Evolutionary conservation across 2,888 invertebrate species (phyloP).

Genomic region (Lissocephala sabroskyi): DNA sequence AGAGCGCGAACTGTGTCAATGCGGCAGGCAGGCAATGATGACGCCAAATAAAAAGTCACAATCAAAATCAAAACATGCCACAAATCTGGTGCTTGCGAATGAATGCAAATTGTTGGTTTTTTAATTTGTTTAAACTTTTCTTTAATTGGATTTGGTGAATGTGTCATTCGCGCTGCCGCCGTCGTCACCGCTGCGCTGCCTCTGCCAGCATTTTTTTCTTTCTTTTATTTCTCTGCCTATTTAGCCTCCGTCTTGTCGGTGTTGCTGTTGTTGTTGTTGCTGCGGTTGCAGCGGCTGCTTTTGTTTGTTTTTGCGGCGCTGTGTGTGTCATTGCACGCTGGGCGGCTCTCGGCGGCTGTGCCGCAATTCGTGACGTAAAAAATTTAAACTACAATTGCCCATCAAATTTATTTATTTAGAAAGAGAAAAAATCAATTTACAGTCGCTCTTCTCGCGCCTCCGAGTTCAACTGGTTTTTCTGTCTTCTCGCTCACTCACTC

Average conservation of each 20-base stretch:
- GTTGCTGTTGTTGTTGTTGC: slow-evolving; percentile 2
- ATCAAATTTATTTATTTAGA: slow-evolving; percentile 1
- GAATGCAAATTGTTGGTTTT: slow-evolving; percentile 11
- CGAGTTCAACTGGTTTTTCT: too few relatives aligned
- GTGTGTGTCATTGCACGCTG: slow-evolving; percentile 17
- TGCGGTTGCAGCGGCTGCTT: slow-evolving; percentile 23
- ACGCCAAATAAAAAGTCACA: slow-evolving; percentile 46
- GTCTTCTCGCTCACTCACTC: too few relatives aligned
- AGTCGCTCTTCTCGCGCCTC: neutral
- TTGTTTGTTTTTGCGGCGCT: slow-evolving; percentile 14
- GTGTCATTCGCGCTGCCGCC: slow-evolving; percentile 14
- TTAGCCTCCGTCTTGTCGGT: neutral
- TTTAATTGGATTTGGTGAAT: slow-evolving; percentile 48
- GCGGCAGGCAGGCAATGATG: slow-evolving; percentile 45
- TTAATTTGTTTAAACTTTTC: slow-evolving; percentile 18
- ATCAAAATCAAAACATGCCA: slow-evolving; percentile 14
- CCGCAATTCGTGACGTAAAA: neutral
- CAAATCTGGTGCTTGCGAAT: neutral
- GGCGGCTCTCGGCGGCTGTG: neutral
- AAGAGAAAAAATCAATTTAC: neutral
- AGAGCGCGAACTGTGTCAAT: slow-evolving; percentile 59
- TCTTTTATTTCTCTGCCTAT: neutral
- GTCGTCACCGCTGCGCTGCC: slow-evolving; percentile 15
- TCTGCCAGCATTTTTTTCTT: slow-evolving; percentile 11
- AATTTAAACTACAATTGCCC: too few relatives aligned